Base-by-base conservation (phyloP, 1,140 invertebrate species). In the Antheraea pernyi region DNA sequence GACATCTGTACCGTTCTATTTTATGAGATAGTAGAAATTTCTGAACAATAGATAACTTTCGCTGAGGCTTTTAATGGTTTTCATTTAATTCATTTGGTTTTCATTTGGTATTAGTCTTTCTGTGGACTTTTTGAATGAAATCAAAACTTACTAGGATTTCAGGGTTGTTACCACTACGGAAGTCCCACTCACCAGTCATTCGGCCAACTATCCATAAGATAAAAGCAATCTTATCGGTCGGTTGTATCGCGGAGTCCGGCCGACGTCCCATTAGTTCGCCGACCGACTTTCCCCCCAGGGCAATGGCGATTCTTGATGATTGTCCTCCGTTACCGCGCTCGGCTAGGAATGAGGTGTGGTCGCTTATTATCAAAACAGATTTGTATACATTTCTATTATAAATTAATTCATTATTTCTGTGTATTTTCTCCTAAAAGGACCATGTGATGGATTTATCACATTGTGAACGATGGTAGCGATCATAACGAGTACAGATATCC, bases 201-300 rank as follows among this genome's bases (percentile, higher is more conserved):
- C 39, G 22, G 30, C 7, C 46, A 53, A 53, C 64, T 65, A 65
- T 65, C 64, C 72, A 60, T 68, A 53, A 75, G 81, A 82, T 83
- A 86, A 80, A 78, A 74, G 69, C 71, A 72, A 80, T 78, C 78
- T 83, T 82, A 85, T 85, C 83, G 71, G 48, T 68, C 73, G 13
- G 67, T 66, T 66, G 80, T 79, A 82, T 83, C 78, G 65, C 16
- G 46, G 72, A 68, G 78, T 74, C 75, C 73, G 59, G 67, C 61
- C 69, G 64, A 67, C 74, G 66, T 75, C 79, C 81, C 76, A 82
- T 84, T 85, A 83, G 71, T 70, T 68, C 65, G 67, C 71, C 79
- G 82, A 76, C 85, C 85, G 79, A 87, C 85, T 87, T 87, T 87
- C 85, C 77, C 84, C 75, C 70, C 59, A 69, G 74, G 70, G 73